These are phyloP conservation scores for Amiota minor DNA, from an alignment of 2,888 invertebrate genomes.

Conservation along the genomic window DNA sequence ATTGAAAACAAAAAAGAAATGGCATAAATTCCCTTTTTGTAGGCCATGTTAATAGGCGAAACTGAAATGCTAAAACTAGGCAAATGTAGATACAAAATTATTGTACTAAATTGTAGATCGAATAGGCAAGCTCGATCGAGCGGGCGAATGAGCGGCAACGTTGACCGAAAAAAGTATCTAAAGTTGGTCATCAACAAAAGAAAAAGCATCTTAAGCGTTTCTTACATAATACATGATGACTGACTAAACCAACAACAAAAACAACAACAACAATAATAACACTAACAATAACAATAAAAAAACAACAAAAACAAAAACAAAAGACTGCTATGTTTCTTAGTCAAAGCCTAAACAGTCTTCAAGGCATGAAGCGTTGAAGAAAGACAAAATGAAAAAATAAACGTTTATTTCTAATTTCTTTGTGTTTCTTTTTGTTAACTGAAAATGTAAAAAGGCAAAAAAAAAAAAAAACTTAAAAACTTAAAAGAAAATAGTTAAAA, in stretches of 20 bases:
- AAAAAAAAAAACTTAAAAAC: slow-evolving; percentile 38
- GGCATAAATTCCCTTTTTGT: slow-evolving; percentile 40
- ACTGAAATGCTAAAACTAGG: slow-evolving; percentile 53
- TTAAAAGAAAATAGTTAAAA: slow-evolving; percentile 64
- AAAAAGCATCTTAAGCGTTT: slow-evolving; percentile 61
- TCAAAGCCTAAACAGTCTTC: slow-evolving; percentile 28
- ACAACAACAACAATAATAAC: slow-evolving; percentile 43
- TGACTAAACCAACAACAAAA: neutral
- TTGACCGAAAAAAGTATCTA: slow-evolving; percentile 51
- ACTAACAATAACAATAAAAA: slow-evolving; percentile 45
- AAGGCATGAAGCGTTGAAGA: slow-evolving; percentile 34
- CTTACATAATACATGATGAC: slow-evolving; percentile 10
- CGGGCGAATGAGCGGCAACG: too few relatives aligned
- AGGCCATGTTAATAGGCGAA: slow-evolving; percentile 67
- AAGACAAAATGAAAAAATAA: too few relatives aligned
- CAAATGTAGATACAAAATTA: neutral
- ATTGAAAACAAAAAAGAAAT: slow-evolving; percentile 31
- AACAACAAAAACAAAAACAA: slow-evolving; percentile 56
- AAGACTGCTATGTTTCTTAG: slow-evolving; percentile 26
- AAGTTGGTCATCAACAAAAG: slow-evolving; percentile 67
- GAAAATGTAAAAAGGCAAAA: slow-evolving; percentile 25
- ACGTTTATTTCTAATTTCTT: neutral
- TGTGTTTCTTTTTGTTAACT: neutral
- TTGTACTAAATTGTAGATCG: neutral
- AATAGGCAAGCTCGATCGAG: slow-evolving; percentile 31